Evolutionary conservation across 2,797 vertebrate species (phyloP).

Genomic region (Todus mexicanus): DNA sequence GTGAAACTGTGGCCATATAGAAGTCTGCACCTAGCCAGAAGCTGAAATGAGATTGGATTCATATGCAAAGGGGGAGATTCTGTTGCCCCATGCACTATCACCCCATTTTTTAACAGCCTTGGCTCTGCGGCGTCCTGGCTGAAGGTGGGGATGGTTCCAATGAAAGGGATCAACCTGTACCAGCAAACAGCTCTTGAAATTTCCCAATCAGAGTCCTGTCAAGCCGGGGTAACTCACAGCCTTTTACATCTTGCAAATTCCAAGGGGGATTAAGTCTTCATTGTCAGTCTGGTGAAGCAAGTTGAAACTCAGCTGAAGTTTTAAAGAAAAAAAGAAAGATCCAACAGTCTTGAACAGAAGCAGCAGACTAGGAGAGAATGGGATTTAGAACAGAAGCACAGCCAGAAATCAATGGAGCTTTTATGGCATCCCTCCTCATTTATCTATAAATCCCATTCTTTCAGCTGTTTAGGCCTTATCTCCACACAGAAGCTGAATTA

Average conservation of each 20-base stretch:
- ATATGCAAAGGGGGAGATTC: neutral
- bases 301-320: conserved; percentile 55
- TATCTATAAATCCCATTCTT: conserved; percentile 49
- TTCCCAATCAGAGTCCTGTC: neutral
- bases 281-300: conserved; percentile 45
- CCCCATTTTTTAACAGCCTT: rapidly evolving
- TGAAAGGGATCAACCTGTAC: neutral
- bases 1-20: neutral
- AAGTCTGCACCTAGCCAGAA: neutral
- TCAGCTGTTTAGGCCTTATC: conserved; percentile 24
- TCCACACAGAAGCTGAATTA: conserved; percentile 14
- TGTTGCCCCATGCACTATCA: neutral
- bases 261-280: conserved; percentile 59
- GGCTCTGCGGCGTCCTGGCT: neutral
- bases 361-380: conserved; percentile 10
- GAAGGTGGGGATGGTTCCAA: neutral
- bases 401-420: conserved; percentile 41
- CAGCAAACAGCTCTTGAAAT: neutral
- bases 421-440: conserved; percentile 21
- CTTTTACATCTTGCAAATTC: conserved; percentile 47
- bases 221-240: neutral
- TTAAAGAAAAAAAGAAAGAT: conserved; percentile 31
- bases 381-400: conserved; percentile 51
- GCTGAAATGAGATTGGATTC: neutral
- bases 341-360: neutral